Base-by-base conservation (phyloP, 2,888 invertebrate genomes). In the Drosophila fulvimacula region DNA sequence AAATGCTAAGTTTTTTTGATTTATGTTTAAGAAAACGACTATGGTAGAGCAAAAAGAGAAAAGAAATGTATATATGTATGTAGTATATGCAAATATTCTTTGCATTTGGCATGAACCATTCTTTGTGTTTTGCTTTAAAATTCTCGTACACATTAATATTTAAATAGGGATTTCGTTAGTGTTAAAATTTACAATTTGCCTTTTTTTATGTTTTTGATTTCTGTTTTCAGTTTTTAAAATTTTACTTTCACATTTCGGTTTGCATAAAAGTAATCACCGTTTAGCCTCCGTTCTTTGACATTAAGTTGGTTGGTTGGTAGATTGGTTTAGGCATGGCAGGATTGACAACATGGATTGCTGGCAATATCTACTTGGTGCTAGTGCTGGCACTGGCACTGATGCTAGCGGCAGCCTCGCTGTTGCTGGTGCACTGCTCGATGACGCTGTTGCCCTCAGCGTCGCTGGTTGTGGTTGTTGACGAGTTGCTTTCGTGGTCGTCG, bases 401-500 rank as follows among this genome's bases (percentile, higher is more conserved):
- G 62, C 70, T 75, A 19, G 77, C 70, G 17, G 76, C 83, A n/a
- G 83, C 71, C 61, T 86, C 86, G 51, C 86, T 80, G 69, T 70
- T 80, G 76, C 78, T 84, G 74, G 81, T 85, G 73, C 88, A 88
- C 58, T 90, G 90, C 57, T 90, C 90, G 36, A 90, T 90, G 53
- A 90, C 91, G 67, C 90, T 90, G 72, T 90, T 90, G 34, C 83
- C 91, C 42, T 91, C 91, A 7, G 86, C 85, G 41, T 90, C 91
- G 59, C 87, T 88, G 39, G 80, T 80, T 9, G 89, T 80, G 38
- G 89, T 82, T 1, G 88, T 79, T n/a, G 82, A 82, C n/a, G 82
- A 83, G 49, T 76, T 81, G 66, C 64, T 82, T 4, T 78, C 82
- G 3, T 59, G 76, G 2, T 73, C 76, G 1, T 79, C 78, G 11